Evolutionary conservation across 2,113 vertebrate species (phyloP).

Genomic region (Aplodontia rufa): DNA sequence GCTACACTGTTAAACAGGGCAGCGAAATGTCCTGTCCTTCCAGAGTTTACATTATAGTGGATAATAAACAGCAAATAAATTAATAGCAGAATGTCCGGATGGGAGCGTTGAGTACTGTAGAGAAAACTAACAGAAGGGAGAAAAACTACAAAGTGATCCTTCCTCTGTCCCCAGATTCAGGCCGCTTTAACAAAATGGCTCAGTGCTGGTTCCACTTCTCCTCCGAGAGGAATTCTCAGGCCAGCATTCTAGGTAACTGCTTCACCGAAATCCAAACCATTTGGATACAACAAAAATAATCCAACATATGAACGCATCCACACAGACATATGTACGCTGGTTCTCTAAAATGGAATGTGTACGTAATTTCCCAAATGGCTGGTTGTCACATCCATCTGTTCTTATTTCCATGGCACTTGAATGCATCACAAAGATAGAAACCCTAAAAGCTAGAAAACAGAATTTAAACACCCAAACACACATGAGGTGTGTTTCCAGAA

Average conservation of each 20-base stretch:
- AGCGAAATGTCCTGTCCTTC: neutral
- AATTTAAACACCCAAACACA: constrained; percentile 78
- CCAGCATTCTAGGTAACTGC: constrained; percentile 60
- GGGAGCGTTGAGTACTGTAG: neutral
- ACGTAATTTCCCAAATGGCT: constrained; percentile 74
- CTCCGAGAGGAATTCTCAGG: neutral
- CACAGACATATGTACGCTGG: constrained; percentile 79
- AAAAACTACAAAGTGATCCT: neutral
- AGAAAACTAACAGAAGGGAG: neutral
- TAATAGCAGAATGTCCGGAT: neutral
- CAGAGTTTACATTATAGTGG: neutral
- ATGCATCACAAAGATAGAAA: constrained; percentile 67
- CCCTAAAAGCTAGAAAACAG: constrained; percentile 79
- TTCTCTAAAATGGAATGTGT: constrained; percentile 74
- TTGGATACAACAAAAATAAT: constrained; percentile 75
- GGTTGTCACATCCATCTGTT: constrained; percentile 78
- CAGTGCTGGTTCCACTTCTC: neutral
- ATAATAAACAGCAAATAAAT: neutral
- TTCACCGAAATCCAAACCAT: constrained; percentile 64
- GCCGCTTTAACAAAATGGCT: neutral
- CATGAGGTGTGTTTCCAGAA: constrained; percentile 70
- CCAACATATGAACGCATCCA: constrained; percentile 73
- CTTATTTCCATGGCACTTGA: constrained; percentile 76
- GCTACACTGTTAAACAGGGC: neutral
- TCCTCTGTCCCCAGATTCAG: neutral